These are phyloP conservation scores for Agrochola macilenta DNA, from an alignment of 2,888 invertebrate genomes.

Conservation along the genomic window DNA sequence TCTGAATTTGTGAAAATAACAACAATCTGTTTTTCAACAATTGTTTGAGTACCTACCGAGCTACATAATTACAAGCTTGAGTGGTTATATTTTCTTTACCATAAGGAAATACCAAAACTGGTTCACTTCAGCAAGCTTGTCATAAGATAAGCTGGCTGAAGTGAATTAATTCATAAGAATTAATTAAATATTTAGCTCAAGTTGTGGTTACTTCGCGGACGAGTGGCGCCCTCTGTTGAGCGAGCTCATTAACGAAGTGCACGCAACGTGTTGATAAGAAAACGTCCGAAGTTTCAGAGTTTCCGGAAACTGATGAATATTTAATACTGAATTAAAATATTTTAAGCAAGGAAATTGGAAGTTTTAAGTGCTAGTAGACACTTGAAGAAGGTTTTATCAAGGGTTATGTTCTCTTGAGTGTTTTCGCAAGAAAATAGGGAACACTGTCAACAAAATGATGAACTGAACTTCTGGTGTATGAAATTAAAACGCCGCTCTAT, in stretches of 20 bases:
- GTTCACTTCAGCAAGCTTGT: slow-evolving; percentile 45
- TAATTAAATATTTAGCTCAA: slow-evolving; percentile 58
- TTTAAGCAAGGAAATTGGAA: slow-evolving; percentile 24
- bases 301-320: slow-evolving; percentile 50
- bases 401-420: not conserved
- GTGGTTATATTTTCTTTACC: not conserved
- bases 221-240: slow-evolving; percentile 53
- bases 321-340: slow-evolving; percentile 48
- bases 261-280: slow-evolving; percentile 47
- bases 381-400: slow-evolving; percentile 4
- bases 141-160: slow-evolving; percentile 12
- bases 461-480: not conserved
- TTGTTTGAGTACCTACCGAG: too few species aligned
- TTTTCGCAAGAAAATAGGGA: not conserved
- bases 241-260: slow-evolving; percentile 45
- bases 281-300: slow-evolving; percentile 38
- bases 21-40: not conserved
- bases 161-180: slow-evolving; percentile 43
- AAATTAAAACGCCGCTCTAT: not conserved
- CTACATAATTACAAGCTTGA: not conserved
- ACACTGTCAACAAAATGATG: not conserved
- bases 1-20: not conserved
- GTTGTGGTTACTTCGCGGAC: slow-evolving; percentile 21
- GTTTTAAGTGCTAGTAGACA: slow-evolving; percentile 13
- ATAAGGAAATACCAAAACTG: slow-evolving; percentile 21